Evolutionary conservation across 1,140 invertebrate species (phyloP), one percentile per base, ranked within the genome.

Genomic region (Homalodisca vitripennis): DNA sequence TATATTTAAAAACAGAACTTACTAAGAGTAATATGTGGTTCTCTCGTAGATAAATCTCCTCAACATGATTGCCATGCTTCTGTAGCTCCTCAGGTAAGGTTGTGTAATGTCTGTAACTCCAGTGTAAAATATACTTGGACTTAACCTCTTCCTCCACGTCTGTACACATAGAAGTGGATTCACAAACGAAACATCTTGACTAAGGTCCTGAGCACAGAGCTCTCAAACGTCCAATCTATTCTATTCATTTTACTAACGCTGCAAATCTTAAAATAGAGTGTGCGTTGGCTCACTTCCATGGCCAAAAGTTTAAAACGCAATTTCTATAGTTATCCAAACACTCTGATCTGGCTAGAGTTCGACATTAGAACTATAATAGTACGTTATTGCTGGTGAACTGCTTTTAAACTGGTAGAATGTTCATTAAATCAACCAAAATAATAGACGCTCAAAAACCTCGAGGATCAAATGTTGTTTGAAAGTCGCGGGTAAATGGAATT

Each of bases 11-110:
- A n/a, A n/a, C n/a, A 55, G 6, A 60, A 66, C 63, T 47, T 22
- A 66, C 63, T 34, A 66, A n/a, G 24, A 31, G n/a, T 22, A 47
- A 29, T 27, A 69, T 26, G 29, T 66, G 51, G 29, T 70, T 70
- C 3, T 64, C 57, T 34, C 63, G 62, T n/a, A 70, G 27, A 41
- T 70, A 70, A 34, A 70, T 65, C 22, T 70, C 68, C 41, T 70
- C 60, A n/a, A 70, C 27, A 53, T 70, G 68, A 13, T 27, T 3
- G 17, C 68, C 68, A 65, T 65, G 62, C 17, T 66, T 22, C 17
- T 29, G 20, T 3, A 70, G 62, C 32, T 65, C 68, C 29, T 70
- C 60, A 6, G 68, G 68, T 20, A 70, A n/a, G 13, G 32, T 27
- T 3, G 12, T 20, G 29, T 53, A 70, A 34, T 70, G 32, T 24